phyloP scores from a whole-genome alignment of 2,888 invertebrate species.

The Phengaris arion region DNA sequence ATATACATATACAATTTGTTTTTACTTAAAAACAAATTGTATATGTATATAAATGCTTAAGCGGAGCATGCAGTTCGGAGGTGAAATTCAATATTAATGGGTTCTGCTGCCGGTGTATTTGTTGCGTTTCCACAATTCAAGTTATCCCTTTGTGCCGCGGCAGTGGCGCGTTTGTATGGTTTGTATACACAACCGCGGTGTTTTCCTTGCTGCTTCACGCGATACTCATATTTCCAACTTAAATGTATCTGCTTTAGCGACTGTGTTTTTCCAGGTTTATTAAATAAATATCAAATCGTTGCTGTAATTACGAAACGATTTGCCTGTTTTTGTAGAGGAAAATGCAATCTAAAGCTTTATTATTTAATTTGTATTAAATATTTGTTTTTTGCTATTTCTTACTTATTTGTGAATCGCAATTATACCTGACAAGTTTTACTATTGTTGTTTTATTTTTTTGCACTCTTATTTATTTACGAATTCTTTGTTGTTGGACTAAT shows the following conservation, averaged over 20 bases:
- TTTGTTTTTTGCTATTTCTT: neutral
- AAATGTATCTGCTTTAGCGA: constrained; percentile 18
- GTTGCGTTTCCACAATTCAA: constrained; percentile 47
- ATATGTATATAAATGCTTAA: constrained; percentile 38
- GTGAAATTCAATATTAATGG: constrained; percentile 28
- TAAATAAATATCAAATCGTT: neutral
- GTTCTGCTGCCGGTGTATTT: constrained; percentile 30
- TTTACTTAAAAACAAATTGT: constrained; percentile 46
- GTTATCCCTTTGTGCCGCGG: constrained; percentile 50
- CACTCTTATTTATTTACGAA: no score
- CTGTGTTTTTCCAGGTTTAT: constrained; percentile 17
- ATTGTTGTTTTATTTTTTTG: no score
- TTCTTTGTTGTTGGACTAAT: neutral
- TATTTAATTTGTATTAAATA: neutral
- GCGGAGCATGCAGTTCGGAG: constrained; percentile 16
- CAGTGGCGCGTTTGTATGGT: constrained; percentile 43
- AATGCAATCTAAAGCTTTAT: constrained; percentile 7
- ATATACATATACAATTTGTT: no score
- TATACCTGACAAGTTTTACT: no score
- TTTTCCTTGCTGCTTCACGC: constrained; percentile 21
- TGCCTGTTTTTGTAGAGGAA: neutral
- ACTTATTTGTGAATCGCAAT: neutral
- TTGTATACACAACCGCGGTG: constrained; percentile 33
- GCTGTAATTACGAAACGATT: neutral
- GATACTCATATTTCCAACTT: constrained; percentile 23